phyloP scores from a whole-genome alignment of 2,113 vertebrate genomes.

The Gymnarchus niloticus region DNA sequence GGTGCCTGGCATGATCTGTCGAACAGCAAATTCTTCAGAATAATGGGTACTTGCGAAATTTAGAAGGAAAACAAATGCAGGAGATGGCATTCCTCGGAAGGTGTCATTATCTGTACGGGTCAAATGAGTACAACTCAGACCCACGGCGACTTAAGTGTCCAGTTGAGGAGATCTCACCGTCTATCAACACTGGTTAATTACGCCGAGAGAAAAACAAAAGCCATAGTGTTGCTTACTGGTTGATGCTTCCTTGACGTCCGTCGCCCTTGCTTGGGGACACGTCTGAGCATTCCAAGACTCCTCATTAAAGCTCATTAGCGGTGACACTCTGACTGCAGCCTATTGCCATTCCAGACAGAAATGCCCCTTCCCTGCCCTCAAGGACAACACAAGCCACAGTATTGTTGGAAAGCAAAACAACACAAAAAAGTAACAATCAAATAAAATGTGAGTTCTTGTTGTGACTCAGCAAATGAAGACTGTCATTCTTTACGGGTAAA shows the following conservation, averaged over 20 bases:
- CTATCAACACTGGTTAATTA: neutral
- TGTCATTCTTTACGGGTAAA: no score
- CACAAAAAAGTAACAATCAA: neutral
- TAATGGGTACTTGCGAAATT: slow-evolving; percentile 30
- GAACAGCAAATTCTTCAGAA: slow-evolving; percentile 5
- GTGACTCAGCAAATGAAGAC: neutral
- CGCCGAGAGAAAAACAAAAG: neutral
- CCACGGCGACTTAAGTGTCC: neutral
- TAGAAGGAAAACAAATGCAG: slow-evolving; percentile 31
- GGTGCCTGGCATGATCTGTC: neutral
- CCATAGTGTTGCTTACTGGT: neutral
- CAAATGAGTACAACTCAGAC: slow-evolving; percentile 8
- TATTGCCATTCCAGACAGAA: neutral
- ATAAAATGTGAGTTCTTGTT: neutral
- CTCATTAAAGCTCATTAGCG: neutral
- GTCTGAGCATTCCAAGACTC: neutral
- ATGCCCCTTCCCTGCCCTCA: neutral
- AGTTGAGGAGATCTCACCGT: neutral
- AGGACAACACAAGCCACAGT: neutral
- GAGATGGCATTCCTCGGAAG: slow-evolving; percentile 47
- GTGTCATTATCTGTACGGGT: slow-evolving; percentile 52
- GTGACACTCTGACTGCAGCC: neutral
- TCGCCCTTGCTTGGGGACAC: neutral
- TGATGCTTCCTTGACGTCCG: neutral
- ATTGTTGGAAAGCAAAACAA: neutral